phyloP scores from a whole-genome alignment of 2,797 vertebrate species.

The Emys orbicularis region DNA sequence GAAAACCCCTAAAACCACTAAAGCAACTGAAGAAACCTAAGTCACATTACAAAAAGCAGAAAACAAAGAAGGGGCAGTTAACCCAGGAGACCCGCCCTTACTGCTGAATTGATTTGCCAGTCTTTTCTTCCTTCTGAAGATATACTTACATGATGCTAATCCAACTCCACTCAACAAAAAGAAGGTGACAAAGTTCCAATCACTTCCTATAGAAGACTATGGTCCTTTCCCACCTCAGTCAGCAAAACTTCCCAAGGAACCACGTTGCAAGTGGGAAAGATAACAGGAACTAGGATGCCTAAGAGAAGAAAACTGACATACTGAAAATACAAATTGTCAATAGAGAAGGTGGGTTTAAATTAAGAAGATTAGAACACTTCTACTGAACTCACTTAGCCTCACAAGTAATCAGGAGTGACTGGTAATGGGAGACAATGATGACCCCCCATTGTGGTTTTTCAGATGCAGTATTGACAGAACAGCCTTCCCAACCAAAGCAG shows the following conservation, averaged over 20 bases:
- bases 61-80: neutral
- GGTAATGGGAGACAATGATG: neutral
- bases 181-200: neutral
- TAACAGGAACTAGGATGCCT: fast-evolving
- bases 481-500: neutral
- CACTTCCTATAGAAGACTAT: neutral
- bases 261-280: neutral
- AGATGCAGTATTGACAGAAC: neutral
- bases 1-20: neutral
- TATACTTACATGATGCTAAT: neutral
- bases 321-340: neutral
- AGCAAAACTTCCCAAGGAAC: neutral
- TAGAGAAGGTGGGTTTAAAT: neutral
- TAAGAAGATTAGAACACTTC: neutral
- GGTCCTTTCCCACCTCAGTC: neutral
- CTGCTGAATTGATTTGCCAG: neutral
- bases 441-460: slow-evolving; percentile 1
- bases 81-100: neutral
- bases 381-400: neutral
- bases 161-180: neutral
- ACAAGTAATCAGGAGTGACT: neutral
- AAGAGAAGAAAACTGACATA: too few relatives aligned
- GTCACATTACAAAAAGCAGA: neutral
- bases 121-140: neutral
- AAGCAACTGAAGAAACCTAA: neutral